Evolutionary conservation across 2,888 invertebrate species (phyloP).

Genomic region (Ichneumoninae sp.): DNA sequence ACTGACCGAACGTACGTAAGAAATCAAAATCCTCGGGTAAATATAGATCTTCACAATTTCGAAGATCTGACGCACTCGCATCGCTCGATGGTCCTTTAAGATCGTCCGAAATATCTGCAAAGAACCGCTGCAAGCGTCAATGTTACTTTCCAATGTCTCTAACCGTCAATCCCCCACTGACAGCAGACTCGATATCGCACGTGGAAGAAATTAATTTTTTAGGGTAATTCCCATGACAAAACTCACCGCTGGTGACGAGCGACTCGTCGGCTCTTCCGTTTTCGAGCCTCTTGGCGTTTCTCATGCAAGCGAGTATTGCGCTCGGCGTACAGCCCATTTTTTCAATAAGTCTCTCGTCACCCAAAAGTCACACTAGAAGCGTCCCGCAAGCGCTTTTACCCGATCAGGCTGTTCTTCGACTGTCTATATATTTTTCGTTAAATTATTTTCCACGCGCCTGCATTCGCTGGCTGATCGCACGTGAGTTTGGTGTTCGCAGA

Average conservation of each 20-base stretch:
- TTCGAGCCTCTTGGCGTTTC: slow-evolving; percentile 66
- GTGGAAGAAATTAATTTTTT: slow-evolving; percentile 10
- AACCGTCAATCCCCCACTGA: neutral
- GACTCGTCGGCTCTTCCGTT: slow-evolving; percentile 64
- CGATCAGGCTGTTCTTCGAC: neutral
- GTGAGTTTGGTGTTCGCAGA: neutral
- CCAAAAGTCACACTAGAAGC: neutral
- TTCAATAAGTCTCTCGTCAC: neutral
- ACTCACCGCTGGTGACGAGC: slow-evolving; percentile 67
- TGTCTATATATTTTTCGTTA: neutral
- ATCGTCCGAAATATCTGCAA: slow-evolving; percentile 74
- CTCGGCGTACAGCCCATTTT: slow-evolving; percentile 71
- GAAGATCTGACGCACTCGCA: slow-evolving; percentile 30
- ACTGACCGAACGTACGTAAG: slow-evolving; percentile 54
- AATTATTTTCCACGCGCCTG: neutral
- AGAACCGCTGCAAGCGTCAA: neutral
- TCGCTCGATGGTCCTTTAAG: slow-evolving; percentile 39
- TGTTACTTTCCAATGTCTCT: neutral
- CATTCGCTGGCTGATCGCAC: neutral
- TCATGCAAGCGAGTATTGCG: slow-evolving; percentile 66
- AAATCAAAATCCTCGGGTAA: slow-evolving; percentile 46
- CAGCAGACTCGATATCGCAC: neutral
- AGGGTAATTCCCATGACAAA: neutral
- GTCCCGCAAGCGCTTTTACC: neutral
- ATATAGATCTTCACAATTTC: slow-evolving; percentile 43